Percentiles rank a stretch among this genome's conserved stretches.
Conservation (phyloP, 2,797 vertebrate genomes). For the Anguilla obscura region DNA sequence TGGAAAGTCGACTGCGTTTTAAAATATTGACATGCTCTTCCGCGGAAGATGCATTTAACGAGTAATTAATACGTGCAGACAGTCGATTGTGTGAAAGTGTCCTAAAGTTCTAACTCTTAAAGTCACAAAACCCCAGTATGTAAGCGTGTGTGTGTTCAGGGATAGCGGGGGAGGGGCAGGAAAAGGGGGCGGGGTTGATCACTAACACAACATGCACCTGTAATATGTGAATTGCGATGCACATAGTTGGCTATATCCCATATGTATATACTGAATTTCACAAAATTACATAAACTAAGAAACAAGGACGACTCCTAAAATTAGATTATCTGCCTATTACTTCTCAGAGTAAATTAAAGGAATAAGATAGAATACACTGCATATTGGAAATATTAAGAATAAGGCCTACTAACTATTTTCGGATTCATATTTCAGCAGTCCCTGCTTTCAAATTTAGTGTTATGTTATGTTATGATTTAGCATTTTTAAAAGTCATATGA, state of each 20-base stretch:
- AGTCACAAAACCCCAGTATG: constrained; percentile 21
- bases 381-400: constrained; percentile 20
- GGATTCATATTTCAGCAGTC: neutral
- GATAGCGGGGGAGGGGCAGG: neutral
- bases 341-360: neutral
- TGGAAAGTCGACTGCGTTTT: neutral
- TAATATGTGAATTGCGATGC: constrained; percentile 6
- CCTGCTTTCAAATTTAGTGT: neutral
- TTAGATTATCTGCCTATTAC: neutral
- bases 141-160: constrained; percentile 14
- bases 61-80: neutral
- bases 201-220: constrained; percentile 31
- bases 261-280: neutral
- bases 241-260: neutral
- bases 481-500: neutral
- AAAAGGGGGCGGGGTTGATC: constrained; percentile 29
- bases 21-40: neutral
- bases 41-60: neutral
- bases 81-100: neutral
- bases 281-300: neutral
- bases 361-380: neutral
- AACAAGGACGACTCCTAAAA: neutral
- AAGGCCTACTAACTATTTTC: neutral
- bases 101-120: constrained; percentile 24
- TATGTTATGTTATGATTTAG: neutral